Evolutionary conservation across 53 echinoderm and acorn worm species (phyloP), one percentile per base, ranked within the genome.

Genomic region (Holothuria scabra): DNA sequence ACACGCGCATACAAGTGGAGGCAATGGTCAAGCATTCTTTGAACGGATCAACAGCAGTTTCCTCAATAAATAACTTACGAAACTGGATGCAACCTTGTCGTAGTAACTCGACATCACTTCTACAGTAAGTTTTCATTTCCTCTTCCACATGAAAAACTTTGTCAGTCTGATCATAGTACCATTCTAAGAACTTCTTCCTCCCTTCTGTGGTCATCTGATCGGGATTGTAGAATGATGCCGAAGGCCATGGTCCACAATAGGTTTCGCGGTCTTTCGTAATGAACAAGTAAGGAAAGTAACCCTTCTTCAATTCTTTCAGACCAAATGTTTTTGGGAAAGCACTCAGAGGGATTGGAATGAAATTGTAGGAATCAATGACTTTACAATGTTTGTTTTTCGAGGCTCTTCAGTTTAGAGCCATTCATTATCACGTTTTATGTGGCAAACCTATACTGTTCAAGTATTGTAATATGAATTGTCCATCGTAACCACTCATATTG

Each of bases 1-100:
- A 87, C 44, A 87, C 87, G 5, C 41, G 70, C 38, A 69, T n/a
- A 20, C 81, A 67, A 7, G 85, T 84, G 9, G 84, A 83, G 0
- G 93, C 91, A 46, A 91, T 91, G 4, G 90, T 90, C 34, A 92
- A 75, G 52, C 71, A 82, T 6, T 68, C 41, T 37, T 86, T 22
- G 56, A 93, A 91, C 3, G 90, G 91, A 44, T 93, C 93, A 0
- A 91, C 59, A 5, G 86, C 89, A 1, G 16, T 56, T 12, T 72
- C 25, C 30, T 76, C 76, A 34, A 58, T 24, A n/a, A 88, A 74
- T n/a, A 83, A 64, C 31, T 34, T 20, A 28, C 84, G 63, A 32
- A 75, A 88, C 56, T 37, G 25, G 18, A 83, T 13, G 20, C 88
- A 87, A 33, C 83, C 82, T 26, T 48, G 33, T 6, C 72, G 67